Percentiles rank a stretch among this genome's conserved stretches.
phyloP scores from a whole-genome alignment of 2,888 invertebrate species.

The Serripes groenlandicus region DNA sequence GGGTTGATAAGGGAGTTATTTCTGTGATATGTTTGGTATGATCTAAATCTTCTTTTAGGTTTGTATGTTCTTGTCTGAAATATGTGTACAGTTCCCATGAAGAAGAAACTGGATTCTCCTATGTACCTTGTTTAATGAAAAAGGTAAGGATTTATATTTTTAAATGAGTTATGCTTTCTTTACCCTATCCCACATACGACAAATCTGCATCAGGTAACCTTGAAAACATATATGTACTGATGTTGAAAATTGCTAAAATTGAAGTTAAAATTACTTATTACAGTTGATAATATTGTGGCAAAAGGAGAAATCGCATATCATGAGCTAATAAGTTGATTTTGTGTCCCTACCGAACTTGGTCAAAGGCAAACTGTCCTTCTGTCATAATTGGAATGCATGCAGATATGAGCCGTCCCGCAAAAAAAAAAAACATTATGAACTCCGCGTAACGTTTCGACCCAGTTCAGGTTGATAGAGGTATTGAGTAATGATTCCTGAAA shows the following conservation, averaged over 20 bases:
- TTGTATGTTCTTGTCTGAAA: conserved; percentile 42
- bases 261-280: neutral
- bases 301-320: too few relatives aligned
- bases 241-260: neutral
- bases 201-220: too few relatives aligned
- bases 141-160: conserved; percentile 29
- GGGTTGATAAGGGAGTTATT: neutral
- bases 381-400: too few relatives aligned
- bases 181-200: too few relatives aligned
- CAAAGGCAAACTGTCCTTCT: too few relatives aligned
- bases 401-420: too few relatives aligned
- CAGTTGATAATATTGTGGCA: too few relatives aligned
- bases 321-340: neutral
- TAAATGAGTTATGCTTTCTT: neutral
- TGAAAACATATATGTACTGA: neutral
- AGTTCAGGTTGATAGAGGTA: too few relatives aligned
- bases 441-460: too few relatives aligned
- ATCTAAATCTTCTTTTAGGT: conserved; percentile 46
- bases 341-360: too few relatives aligned
- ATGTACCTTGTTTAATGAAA: conserved; percentile 36
- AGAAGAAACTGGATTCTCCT: neutral
- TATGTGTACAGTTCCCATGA: conserved; percentile 42
- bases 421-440: too few relatives aligned
- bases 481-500: too few relatives aligned
- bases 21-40: neutral